phyloP scores from a whole-genome alignment of 2,113 vertebrate species.

The Syrrhaptes paradoxus region DNA sequence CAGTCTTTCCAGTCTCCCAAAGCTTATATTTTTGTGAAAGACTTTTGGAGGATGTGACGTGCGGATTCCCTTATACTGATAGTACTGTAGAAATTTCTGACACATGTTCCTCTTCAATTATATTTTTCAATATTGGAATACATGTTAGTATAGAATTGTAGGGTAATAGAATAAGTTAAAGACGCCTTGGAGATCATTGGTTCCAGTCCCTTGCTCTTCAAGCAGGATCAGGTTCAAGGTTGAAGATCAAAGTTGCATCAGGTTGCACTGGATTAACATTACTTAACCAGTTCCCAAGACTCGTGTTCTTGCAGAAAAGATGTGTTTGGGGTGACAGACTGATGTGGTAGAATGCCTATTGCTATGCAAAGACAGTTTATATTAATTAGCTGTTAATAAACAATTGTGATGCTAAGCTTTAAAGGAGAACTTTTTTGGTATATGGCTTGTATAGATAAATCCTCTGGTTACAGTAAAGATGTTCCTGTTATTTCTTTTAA shows the following conservation, averaged over 20 bases:
- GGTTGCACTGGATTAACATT: neutral
- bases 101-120: neutral
- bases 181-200: neutral
- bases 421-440: neutral
- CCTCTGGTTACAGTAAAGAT: neutral
- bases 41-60: neutral
- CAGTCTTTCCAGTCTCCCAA: neutral
- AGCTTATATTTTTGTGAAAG: neutral
- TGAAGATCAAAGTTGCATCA: neutral
- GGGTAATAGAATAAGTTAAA: neutral
- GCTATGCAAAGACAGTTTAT: neutral
- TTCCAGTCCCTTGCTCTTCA: neutral
- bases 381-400: neutral
- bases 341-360: neutral
- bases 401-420: neutral
- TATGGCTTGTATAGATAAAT: neutral
- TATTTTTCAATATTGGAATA: neutral
- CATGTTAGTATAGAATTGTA: neutral
- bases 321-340: neutral
- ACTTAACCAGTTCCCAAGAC: neutral
- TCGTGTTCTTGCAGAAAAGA: neutral
- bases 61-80: neutral
- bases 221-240: neutral
- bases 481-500: neutral
- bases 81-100: neutral